Evolutionary conservation across 2,113 vertebrate genomes (phyloP).

Genomic region (Dicrurus megarhynchus): DNA sequence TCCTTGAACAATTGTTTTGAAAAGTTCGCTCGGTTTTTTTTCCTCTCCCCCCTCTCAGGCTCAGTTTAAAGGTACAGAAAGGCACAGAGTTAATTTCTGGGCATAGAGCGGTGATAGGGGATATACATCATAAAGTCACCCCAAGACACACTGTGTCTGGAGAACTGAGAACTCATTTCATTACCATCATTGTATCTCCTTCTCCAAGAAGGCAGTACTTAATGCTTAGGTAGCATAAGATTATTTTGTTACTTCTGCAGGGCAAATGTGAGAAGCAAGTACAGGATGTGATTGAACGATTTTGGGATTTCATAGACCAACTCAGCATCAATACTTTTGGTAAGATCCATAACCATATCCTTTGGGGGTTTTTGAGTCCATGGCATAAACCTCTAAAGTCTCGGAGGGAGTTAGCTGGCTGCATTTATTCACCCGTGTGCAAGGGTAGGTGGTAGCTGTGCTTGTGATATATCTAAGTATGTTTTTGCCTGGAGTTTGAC

Average conservation of each 20-base stretch:
- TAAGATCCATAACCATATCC: conserved; percentile 51
- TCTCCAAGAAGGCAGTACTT: not conserved
- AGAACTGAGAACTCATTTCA: not conserved
- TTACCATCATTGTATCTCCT: not conserved
- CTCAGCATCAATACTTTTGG: conserved; percentile 96
- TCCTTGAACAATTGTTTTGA: no score
- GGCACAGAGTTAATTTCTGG: no score
- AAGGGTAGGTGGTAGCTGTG: not conserved
- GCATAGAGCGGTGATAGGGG: no score
- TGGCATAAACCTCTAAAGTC: not conserved
- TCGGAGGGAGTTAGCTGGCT: not conserved
- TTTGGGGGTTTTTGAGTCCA: not conserved
- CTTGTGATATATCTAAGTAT: not conserved
- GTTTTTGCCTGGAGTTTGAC: not conserved
- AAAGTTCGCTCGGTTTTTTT: no score
- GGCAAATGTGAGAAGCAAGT: conserved; percentile 98
- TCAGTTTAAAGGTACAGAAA: no score
- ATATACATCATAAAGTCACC: no score
- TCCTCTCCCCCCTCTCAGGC: no score
- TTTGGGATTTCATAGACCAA: conserved; percentile 99
- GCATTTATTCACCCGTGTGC: not conserved
- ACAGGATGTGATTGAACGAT: conserved; percentile 94
- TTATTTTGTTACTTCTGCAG: conserved; percentile 58
- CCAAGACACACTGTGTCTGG: not conserved
- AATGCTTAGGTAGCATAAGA: not conserved